Evolutionary conservation across 2,113 vertebrate species (phyloP).

Genomic region (Elachura formosa): DNA sequence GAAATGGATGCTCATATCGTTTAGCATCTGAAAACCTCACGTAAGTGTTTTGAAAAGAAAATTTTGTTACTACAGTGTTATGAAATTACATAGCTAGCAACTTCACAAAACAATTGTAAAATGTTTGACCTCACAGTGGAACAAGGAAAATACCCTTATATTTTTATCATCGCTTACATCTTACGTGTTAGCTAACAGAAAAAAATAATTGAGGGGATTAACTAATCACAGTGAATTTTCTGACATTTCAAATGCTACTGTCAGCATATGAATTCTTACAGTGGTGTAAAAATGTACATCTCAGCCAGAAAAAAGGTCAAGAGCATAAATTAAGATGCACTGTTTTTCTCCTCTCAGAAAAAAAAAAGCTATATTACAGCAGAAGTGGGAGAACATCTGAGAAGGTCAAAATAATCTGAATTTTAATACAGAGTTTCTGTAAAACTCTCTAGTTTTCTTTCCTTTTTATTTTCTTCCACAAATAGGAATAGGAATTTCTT

Average conservation of each 20-base stretch:
- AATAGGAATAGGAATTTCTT: no score
- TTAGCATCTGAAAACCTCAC: conserved; percentile 59
- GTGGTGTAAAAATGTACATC: conserved; percentile 56
- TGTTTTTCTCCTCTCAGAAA: conserved; percentile 31
- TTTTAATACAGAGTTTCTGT: neutral
- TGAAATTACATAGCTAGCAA: conserved; percentile 40
- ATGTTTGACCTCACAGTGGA: conserved; percentile 20
- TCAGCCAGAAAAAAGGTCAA: conserved; percentile 72
- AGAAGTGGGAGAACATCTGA: conserved; percentile 7
- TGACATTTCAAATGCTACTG: conserved; percentile 68
- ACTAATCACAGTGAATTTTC: conserved; percentile 63
- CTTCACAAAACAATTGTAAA: conserved; percentile 54
- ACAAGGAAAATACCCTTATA: conserved; percentile 1
- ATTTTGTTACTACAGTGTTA: conserved; percentile 47
- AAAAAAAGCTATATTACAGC: conserved; percentile 42
- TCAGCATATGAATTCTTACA: conserved; percentile 59
- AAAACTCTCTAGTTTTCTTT: neutral
- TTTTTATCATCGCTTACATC: conserved; percentile 24
- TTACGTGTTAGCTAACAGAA: conserved; percentile 38
- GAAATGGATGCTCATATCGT: conserved; percentile 42
- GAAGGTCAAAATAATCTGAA: conserved; percentile 51
- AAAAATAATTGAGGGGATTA: conserved; percentile 60
- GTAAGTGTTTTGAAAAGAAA: conserved; percentile 28
- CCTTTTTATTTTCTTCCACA: neutral
- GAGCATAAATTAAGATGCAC: conserved; percentile 68